These are phyloP conservation scores for Cylas formicarius DNA, from an alignment of 1,140 invertebrate genomes.

Conservation along the genomic window DNA sequence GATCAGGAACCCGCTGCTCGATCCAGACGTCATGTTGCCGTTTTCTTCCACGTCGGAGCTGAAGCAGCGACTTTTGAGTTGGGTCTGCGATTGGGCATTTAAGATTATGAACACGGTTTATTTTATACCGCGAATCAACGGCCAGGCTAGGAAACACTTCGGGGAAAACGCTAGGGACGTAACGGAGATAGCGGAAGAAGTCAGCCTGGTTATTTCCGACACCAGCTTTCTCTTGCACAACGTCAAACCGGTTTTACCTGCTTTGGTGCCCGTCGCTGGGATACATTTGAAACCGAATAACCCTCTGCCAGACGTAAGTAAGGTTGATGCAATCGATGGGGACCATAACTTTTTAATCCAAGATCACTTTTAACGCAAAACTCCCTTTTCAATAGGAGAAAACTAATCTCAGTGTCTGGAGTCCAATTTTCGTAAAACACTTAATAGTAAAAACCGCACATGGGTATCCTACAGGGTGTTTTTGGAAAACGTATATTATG, in stretches of 20 bases:
- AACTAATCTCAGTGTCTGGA: too few relatives aligned
- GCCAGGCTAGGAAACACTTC: conserved; percentile 17
- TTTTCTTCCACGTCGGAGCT: conserved; percentile 11
- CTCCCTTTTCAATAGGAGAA: too few relatives aligned
- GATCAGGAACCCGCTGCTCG: conserved; percentile 19
- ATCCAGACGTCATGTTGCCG: conserved; percentile 17
- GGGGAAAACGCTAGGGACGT: neutral
- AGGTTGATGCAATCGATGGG: too few relatives aligned
- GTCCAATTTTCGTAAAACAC: too few relatives aligned
- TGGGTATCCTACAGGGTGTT: too few relatives aligned
- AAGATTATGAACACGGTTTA: neutral
- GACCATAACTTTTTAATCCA: too few relatives aligned
- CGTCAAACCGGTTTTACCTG: conserved; percentile 42
- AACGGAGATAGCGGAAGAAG: conserved; percentile 35
- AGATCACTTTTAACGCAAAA: too few relatives aligned
- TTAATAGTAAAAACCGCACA: too few relatives aligned
- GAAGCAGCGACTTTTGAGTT: conserved; percentile 15
- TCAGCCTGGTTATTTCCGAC: conserved; percentile 47
- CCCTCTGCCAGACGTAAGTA: conserved; percentile 39
- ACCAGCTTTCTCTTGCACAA: conserved; percentile 42
- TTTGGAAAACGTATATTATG: too few relatives aligned
- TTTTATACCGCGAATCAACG: neutral
- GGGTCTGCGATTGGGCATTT: conserved; percentile 2
- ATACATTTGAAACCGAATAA: conserved; percentile 43
- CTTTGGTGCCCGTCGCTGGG: conserved; percentile 45